phyloP scores from a whole-genome alignment of 2,797 vertebrate genomes.

The Rallus crepitans region DNA sequence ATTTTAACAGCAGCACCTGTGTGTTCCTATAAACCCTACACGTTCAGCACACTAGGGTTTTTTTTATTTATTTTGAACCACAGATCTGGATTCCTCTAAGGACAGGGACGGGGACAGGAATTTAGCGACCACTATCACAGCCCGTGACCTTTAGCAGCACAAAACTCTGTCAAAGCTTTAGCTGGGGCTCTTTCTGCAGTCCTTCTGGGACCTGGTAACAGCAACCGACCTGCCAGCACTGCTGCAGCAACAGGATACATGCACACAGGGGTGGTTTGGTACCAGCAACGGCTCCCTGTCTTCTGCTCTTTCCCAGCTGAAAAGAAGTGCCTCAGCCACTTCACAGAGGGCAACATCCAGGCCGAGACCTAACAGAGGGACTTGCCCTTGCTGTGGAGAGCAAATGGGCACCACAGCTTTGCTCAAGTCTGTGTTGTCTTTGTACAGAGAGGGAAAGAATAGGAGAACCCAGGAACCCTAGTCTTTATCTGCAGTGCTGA shows the following conservation, averaged over 20 bases:
- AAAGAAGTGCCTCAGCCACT: fast-evolving
- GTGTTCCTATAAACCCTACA: neutral
- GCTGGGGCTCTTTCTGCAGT: neutral
- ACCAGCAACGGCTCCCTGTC: neutral
- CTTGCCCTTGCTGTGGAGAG: neutral
- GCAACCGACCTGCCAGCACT: neutral
- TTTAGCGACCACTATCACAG: neutral
- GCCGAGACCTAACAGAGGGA: neutral
- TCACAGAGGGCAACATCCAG: neutral
- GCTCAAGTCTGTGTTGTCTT: neutral
- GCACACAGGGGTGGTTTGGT: neutral
- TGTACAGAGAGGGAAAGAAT: neutral
- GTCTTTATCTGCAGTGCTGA: neutral
- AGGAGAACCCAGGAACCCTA: neutral
- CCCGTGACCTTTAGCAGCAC: neutral
- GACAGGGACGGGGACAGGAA: neutral
- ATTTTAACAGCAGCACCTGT: neutral
- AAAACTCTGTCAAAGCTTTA: neutral
- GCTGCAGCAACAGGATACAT: fast-evolving
- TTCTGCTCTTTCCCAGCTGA: neutral
- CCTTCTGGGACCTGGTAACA: neutral
- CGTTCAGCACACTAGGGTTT: neutral
- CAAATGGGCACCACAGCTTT: fast-evolving
- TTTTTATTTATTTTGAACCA: neutral
- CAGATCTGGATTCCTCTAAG: neutral